A percentile compares a stretch with the other conserved stretches of the same genome.
Evolutionary conservation across 2,888 invertebrate genomes (phyloP).

Genomic region (Seira sanloemensis): DNA sequence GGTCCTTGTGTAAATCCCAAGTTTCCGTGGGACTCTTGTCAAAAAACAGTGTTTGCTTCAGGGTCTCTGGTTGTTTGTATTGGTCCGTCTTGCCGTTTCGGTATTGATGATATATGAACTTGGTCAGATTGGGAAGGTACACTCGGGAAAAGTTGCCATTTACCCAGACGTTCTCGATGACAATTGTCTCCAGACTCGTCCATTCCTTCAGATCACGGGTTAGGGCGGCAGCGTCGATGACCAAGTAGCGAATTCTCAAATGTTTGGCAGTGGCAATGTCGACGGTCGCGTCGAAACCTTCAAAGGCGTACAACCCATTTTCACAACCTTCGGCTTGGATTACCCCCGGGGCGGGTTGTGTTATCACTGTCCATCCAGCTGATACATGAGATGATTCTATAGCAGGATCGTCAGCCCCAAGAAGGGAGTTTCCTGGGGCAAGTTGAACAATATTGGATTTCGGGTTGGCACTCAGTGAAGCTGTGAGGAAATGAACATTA

Average conservation of each 20-base stretch:
- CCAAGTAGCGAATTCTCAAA: constrained; percentile 24
- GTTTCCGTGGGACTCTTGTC: constrained; percentile 21
- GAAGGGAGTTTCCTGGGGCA: constrained; percentile 23
- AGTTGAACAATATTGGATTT: constrained; percentile 19
- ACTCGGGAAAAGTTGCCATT: constrained; percentile 42
- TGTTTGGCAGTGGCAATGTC: not conserved
- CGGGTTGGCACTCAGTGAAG: too few species aligned
- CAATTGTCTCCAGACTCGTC: constrained; percentile 35
- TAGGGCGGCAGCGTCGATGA: constrained; percentile 31
- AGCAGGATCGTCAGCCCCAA: constrained; percentile 1
- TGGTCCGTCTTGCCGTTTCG: constrained; percentile 32
- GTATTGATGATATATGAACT: constrained; percentile 46
- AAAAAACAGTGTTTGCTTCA: constrained; percentile 46
- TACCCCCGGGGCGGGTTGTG: constrained; percentile 24
- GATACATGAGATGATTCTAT: not conserved
- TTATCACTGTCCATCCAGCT: constrained; percentile 24
- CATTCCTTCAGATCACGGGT: constrained; percentile 14
- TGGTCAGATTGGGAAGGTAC: constrained; percentile 30
- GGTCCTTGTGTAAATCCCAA: constrained; percentile 42
- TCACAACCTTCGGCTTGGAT: constrained; percentile 44
- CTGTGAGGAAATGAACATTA: too few species aligned
- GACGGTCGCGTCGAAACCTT: constrained; percentile 29
- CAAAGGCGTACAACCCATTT: constrained; percentile 42
- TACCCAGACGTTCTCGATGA: constrained; percentile 47
- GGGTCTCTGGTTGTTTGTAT: constrained; percentile 26